A percentile compares a stretch with the other conserved stretches of the same genome.
phyloP scores from a whole-genome alignment of 2,888 invertebrate genomes.

The Philopedon plagiatum region DNA sequence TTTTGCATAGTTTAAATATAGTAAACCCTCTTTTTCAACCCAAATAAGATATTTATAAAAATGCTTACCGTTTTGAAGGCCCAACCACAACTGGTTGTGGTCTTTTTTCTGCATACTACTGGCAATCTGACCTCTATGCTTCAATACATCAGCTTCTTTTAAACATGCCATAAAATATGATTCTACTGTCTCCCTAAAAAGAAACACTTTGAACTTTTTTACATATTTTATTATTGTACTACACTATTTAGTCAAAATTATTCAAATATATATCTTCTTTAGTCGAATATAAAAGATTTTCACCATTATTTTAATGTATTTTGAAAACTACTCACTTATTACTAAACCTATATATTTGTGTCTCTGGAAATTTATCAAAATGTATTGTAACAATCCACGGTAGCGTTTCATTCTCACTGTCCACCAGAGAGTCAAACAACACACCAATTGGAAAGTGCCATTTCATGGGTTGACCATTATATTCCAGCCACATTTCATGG shows the following conservation, averaged over 20 bases:
- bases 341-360: conserved; percentile 87
- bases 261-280: too few relatives aligned
- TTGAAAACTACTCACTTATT: conserved; percentile 86
- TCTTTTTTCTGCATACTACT: conserved; percentile 96
- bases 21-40: too few relatives aligned
- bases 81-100: conserved; percentile 96
- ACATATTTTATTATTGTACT: too few relatives aligned
- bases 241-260: too few relatives aligned
- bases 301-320: too few relatives aligned
- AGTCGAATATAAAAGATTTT: too few relatives aligned
- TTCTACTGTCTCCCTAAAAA: conserved; percentile 88
- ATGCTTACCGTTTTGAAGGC: conserved; percentile 87
- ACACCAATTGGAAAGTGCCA: conserved; percentile 93
- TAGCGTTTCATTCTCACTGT: conserved; percentile 75
- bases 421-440: conserved; percentile 86
- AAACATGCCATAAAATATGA: conserved; percentile 95
- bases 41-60: background rate
- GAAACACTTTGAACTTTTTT: too few relatives aligned
- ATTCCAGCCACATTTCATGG: conserved; percentile 95
- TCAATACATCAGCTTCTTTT: conserved; percentile 98
- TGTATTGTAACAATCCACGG: conserved; percentile 97
- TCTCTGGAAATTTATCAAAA: conserved; percentile 95
- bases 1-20: too few relatives aligned
- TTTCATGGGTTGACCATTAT: conserved; percentile 90
- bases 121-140: conserved; percentile 92